Base-by-base conservation (phyloP, 2,797 vertebrate genomes). In the Parotocinclus haroldoi region DNA sequence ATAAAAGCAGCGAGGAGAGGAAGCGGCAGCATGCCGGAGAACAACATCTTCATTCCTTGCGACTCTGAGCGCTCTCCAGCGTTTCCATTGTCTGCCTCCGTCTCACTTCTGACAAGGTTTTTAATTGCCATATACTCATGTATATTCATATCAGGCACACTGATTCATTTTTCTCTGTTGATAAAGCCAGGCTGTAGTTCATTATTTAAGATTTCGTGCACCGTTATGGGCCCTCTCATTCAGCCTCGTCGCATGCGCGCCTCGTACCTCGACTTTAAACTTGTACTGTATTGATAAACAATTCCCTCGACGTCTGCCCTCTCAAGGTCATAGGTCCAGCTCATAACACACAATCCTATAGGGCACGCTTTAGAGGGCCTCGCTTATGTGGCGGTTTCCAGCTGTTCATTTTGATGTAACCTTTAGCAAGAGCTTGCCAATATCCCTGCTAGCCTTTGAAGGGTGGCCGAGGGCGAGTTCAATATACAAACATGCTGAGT, bases 101-200 rank as follows among this genome's bases (percentile, higher is more conserved):
- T 78, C 74, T 73, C 69, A 63, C 66, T 7, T 5, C 75, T 68
- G 75, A 76, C 74, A 71, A 58, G 70, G n/a, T 70, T 83, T 81
- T 82, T 84, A 85, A 85, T 83, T 85, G 82, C 76, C 64, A 61
- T 76, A 78, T 77, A 83, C 79, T 85, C 83, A 85, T 85, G 75
- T 82, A 81, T 85, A 85, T 86, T 86, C 81, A 85, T 80, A 76
- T 72, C 72, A 77, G 69, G 73, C 81, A 63, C 72, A 49, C 11
- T 11, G 55, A 16, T 69, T 61, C 14, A 37, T 54, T 60, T 58
- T 27, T 48, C 50, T 56, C 63, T 54, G 76, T 69, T 66, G 70
- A 78, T 58, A 69, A 79, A 48, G 58, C 78, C 60, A 53, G 67
- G 59, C 58, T 54, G 64, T 76, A 78, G 75, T 84, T 76, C 79